These are phyloP conservation scores for Sinocyclocheilus anshuiensis DNA, from an alignment of 2,113 vertebrate genomes.

Conservation along the genomic window DNA sequence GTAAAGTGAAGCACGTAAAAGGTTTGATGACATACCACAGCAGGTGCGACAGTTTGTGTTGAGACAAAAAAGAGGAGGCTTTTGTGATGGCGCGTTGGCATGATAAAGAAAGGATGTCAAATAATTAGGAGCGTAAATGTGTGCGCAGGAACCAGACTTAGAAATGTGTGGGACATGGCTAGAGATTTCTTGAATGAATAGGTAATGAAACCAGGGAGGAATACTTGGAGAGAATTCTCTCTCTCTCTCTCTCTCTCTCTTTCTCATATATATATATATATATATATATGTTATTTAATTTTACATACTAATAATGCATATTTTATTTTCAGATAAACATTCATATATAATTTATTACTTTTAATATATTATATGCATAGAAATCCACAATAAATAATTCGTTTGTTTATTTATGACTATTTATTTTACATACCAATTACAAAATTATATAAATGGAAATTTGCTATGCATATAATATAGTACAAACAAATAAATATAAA, in stretches of 20 bases:
- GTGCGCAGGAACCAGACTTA: background rate
- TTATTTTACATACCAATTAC: too few species aligned
- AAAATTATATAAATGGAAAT: too few species aligned
- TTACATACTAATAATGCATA: too few species aligned
- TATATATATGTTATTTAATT: too few species aligned
- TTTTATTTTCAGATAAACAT: too few species aligned
- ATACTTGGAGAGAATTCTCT: background rate
- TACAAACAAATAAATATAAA: background rate
- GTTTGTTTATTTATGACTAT: too few species aligned
- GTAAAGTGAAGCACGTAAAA: background rate
- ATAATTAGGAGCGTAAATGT: background rate
- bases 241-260: too few species aligned
- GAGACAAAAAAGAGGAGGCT: background rate
- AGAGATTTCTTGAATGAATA: background rate
- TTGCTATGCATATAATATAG: background rate
- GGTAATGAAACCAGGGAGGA: background rate
- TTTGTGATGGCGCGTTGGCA: background rate
- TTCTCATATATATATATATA: too few species aligned
- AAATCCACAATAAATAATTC: too few species aligned
- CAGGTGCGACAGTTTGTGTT: background rate
- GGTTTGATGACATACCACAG: slow-evolving; percentile 5
- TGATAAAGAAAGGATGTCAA: background rate
- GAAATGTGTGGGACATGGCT: background rate
- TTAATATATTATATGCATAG: too few species aligned
- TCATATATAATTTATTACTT: too few species aligned